Evolutionary conservation across 2,888 invertebrate species (phyloP).

Genomic region (Helicoverpa assulta): DNA sequence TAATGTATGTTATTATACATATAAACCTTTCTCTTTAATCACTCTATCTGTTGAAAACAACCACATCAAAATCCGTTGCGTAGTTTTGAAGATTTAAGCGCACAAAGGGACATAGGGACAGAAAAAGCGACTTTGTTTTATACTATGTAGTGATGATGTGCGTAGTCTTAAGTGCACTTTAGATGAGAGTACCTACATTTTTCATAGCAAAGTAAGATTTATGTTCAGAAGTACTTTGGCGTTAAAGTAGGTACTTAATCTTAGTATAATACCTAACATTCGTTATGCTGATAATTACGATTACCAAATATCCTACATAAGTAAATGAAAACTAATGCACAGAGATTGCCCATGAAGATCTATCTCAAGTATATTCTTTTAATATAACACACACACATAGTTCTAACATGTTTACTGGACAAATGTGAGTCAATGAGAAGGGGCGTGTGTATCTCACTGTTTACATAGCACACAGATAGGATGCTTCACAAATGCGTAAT

Average conservation of each 20-base stretch:
- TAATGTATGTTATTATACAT: no score
- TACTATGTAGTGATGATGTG: no score
- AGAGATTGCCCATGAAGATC: slow-evolving; percentile 18
- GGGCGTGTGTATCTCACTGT: slow-evolving; percentile 66
- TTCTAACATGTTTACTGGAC: slow-evolving; percentile 34
- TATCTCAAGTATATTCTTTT: not conserved
- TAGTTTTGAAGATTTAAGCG: no score
- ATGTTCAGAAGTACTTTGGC: not conserved
- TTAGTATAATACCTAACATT: no score
- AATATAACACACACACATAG: no score
- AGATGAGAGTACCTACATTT: not conserved
- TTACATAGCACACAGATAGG: slow-evolving; percentile 62
- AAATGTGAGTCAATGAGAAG: slow-evolving; percentile 66
- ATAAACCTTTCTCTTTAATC: no score
- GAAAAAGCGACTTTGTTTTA: no score
- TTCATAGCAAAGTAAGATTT: not conserved
- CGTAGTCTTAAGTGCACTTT: not conserved
- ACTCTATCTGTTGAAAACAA: no score
- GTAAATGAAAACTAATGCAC: not conserved
- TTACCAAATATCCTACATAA: not conserved
- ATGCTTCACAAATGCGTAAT: slow-evolving; percentile 68
- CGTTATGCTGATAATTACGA: not conserved
- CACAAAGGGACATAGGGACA: no score
- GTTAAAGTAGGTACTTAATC: not conserved
- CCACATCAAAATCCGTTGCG: no score